Evolutionary conservation across 1,140 invertebrate species (phyloP), one percentile per base, ranked within the genome.

Genomic region (Cydia pomonella): DNA sequence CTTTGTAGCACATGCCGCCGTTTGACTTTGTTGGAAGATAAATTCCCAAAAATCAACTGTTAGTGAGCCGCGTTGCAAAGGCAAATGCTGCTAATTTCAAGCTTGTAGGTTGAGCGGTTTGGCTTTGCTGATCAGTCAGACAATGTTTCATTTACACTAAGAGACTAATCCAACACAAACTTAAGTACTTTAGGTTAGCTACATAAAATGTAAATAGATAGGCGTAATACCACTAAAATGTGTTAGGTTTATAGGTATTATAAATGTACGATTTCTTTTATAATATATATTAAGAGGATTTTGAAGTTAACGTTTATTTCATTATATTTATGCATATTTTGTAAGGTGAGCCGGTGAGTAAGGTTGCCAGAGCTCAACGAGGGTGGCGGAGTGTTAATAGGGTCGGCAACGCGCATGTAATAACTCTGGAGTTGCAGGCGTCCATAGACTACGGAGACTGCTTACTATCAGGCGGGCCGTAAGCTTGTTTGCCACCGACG

Each of bases 21-120:
- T 69, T 69, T 69, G 64, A 33, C 33, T 69, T 69, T 69, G 64
- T 33, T 18, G 64, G 33, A 41, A 69, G 64, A 69, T 38, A 33
- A 69, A 69, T 69, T 69, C 29, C 27, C 27, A 69, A 69, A 69
- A 33, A 23, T 64, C 16, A 25, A 27, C 62, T 27, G 62, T 63
- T 27, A 25, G 62, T 63, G 25, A 29, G 25, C 47, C 16, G 63
- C 62, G 62, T 12, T 18, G 25, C 13, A 23, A 63, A 64, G 25
- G 63, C 63, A n/a, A 33, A 64, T n/a, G 25, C 62, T 63, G 25
- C 63, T 64, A 64, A 64, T 64, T 64, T 64, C 27, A 33, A 64
- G 63, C 63, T 29, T 12, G 63, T 64, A 29, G 63, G 27, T 29
- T 64, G 23, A 64, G 25, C 63, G 27, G 27, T 7, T n/a, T 33